Conservation (phyloP, 2,113 vertebrate species). For the Pelodiscus sinensis region DNA sequence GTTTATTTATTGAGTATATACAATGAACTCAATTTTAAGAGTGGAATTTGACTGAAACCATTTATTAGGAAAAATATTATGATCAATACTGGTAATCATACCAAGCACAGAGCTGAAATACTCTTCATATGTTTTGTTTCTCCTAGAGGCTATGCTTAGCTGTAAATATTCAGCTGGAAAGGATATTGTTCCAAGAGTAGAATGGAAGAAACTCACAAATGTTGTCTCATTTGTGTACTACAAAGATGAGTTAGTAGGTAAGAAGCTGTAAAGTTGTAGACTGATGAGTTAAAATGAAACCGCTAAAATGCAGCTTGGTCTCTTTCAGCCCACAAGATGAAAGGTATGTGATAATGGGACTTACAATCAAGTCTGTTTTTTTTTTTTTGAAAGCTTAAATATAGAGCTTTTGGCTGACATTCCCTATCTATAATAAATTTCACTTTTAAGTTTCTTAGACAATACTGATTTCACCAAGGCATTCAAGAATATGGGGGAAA, state of each 20-base stretch:
- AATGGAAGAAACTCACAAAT: constrained; percentile 92
- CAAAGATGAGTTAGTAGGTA: constrained; percentile 86
- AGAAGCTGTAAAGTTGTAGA: not conserved
- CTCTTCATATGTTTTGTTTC: not conserved
- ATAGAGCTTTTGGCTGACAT: not conserved
- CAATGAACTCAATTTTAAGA: not conserved
- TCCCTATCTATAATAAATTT: not conserved
- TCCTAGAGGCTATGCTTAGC: constrained; percentile 85
- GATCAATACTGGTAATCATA: not conserved
- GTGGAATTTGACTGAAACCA: not conserved
- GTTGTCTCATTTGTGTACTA: constrained; percentile 91
- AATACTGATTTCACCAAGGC: not conserved
- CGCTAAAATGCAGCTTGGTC: not conserved
- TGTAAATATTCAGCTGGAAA: constrained; percentile 85
- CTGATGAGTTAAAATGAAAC: not conserved
- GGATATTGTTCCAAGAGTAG: constrained; percentile 83
- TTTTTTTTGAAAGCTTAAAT: not conserved
- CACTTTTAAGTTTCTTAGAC: not conserved
- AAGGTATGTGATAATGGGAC: not conserved
- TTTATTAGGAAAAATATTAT: constrained; percentile 15
- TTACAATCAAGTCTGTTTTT: not conserved
- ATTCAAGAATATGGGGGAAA: not conserved
- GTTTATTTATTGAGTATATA: not conserved
- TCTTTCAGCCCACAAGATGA: not conserved
- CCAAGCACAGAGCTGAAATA: not conserved